Conservation (phyloP, 1,140 invertebrate species). For the Belonocnema kinseyi region DNA sequence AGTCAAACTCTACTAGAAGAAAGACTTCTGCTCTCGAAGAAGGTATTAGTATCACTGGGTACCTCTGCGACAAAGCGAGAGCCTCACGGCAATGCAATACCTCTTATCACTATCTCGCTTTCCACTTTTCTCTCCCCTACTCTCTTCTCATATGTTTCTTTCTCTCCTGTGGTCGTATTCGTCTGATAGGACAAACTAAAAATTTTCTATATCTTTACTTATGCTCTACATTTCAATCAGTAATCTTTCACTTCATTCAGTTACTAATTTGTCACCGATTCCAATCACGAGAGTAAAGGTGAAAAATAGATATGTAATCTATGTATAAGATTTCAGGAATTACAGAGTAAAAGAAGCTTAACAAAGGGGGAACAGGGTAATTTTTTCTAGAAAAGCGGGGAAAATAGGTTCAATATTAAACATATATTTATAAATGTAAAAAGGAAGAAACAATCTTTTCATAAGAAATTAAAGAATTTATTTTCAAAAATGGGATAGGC, state of each 20-base stretch:
- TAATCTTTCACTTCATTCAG: not conserved
- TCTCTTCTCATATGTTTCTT: slow-evolving; percentile 34
- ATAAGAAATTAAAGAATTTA: no score
- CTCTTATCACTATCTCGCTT: slow-evolving; percentile 58
- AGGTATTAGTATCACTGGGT: slow-evolving; percentile 62
- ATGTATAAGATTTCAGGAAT: no score
- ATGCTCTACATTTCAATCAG: no score
- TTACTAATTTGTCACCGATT: slow-evolving; percentile 46
- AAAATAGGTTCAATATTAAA: no score
- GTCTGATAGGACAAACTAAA: slow-evolving; percentile 56
- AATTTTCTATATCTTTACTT: slow-evolving; percentile 38
- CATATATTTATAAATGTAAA: no score
- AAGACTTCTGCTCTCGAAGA: slow-evolving; percentile 37
- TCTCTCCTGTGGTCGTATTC: slow-evolving; percentile 37
- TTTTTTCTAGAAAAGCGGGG: no score
- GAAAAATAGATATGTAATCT: no score
- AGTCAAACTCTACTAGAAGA: not conserved
- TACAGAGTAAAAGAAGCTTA: no score
- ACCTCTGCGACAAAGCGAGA: slow-evolving; percentile 45
- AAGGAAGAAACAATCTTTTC: no score
- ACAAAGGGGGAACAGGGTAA: no score
- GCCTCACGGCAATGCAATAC: slow-evolving; percentile 51
- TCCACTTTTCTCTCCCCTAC: slow-evolving; percentile 37
- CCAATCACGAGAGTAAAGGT: no score
- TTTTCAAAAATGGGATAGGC: no score